Percentiles rank a stretch among this genome's conserved stretches.
phyloP scores from a whole-genome alignment of 2,113 vertebrate genomes.

The Pygathrix nemaeus region DNA sequence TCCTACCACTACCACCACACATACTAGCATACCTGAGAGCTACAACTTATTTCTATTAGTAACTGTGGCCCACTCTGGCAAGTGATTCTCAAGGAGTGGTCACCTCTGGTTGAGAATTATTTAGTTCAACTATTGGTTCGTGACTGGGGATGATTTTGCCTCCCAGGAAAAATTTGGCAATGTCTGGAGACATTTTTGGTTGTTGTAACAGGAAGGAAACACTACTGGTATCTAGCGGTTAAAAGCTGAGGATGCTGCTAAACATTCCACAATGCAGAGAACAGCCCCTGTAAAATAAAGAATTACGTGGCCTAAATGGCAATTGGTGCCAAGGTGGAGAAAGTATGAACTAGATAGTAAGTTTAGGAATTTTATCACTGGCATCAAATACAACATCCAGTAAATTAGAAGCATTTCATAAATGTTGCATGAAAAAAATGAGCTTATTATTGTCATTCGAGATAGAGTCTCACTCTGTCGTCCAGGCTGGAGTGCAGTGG shows the following conservation, averaged over 20 bases:
- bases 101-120: neutral
- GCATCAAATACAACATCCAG: neutral
- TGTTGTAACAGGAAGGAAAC: neutral
- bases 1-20: neutral
- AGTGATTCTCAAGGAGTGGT: neutral
- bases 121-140: neutral
- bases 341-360: neutral
- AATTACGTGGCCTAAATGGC: neutral
- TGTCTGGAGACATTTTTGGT: neutral
- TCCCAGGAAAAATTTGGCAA: neutral
- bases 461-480: too few relatives aligned
- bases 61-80: neutral
- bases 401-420: constrained; percentile 40
- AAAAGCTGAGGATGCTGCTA: neutral
- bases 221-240: neutral
- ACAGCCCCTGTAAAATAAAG: neutral
- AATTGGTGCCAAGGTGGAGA: neutral
- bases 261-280: neutral
- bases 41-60: neutral
- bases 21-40: neutral
- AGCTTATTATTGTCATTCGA: neutral
- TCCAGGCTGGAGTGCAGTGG: too few relatives aligned
- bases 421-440: neutral
- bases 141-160: neutral
- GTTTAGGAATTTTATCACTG: neutral